Evolutionary conservation across 2,113 vertebrate genomes (phyloP), one percentile per base, ranked within the genome.

Genomic region (Peucedramus taeniatus): DNA sequence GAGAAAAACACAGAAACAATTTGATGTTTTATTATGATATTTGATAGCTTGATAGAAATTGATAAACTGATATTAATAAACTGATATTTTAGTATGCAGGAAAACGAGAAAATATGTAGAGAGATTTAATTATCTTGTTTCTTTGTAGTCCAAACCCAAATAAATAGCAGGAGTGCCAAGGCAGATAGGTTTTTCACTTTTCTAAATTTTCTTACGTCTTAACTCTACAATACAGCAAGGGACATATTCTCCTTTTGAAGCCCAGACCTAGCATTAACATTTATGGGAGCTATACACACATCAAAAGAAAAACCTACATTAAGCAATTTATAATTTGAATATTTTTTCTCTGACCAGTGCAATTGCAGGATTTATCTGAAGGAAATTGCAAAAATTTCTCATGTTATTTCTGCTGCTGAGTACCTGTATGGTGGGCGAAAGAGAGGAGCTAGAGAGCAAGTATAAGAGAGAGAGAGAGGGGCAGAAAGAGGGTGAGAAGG

Each of bases 271-370:
- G 64, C 68, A 91, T 90, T 94, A 96, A 96, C 93, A 93, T 92
- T 94, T 96, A 95, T 50, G 56, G 75, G 50, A 95, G 39, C 82
- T 76, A 74, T 5, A 59, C 24, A 72, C 13, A 86, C 82, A 94
- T 87, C 90, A 96, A 95, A 96, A 93, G 93, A 54, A 95, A 90
- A 90, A 40, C 8, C 19, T 91, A 91, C 35, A 88, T 94, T 87
- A 93, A 86, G 82, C 50, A 93, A 86, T 90, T 96, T 96, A 88
- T 74, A 83, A 95, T 85, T 66, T 74, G 70, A 90, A 61, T 91
- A 30, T 77, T 93, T 83, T 93, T 93, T 64, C 75, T 93, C 71
- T 74, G 57, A 66, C 70, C 83, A 88, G 9, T 35, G n/a, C 47
- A 90, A 77, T 20, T 88, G 47, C 22, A 95, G 68, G 20, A 88